These are phyloP conservation scores for Lamellibrachia satsuma DNA, from an alignment of 2,888 invertebrate genomes.

Conservation along the genomic window DNA sequence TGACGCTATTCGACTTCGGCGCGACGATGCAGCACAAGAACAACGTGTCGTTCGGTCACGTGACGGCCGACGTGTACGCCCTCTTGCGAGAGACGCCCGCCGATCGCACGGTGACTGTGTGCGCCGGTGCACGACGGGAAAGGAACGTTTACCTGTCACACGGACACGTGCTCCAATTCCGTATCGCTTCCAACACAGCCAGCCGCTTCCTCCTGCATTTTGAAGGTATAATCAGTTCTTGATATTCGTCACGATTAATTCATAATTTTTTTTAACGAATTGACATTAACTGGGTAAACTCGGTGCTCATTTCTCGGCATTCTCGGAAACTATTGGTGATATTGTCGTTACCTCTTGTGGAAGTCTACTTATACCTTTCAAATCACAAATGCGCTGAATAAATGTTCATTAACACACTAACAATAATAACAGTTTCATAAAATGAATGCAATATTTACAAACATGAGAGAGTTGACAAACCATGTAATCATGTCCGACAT, in stretches of 20 bases:
- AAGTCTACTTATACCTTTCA: too few relatives aligned
- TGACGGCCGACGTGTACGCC: constrained; percentile 3
- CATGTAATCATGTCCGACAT: neutral
- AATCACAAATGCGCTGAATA: too few relatives aligned
- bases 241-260: neutral
- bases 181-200: neutral
- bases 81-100: neutral
- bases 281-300: neutral
- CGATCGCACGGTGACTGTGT: neutral
- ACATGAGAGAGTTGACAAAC: neutral
- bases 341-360: too few relatives aligned
- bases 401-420: too few relatives aligned
- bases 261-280: neutral
- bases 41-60: constrained; percentile 6
- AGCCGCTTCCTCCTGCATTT: neutral
- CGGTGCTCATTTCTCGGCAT: too few relatives aligned
- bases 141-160: neutral
- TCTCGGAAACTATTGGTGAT: too few relatives aligned
- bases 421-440: too few relatives aligned
- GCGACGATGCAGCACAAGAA: neutral
- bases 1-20: neutral
- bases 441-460: neutral
- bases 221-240: neutral
- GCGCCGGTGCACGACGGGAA: neutral
- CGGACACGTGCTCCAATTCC: neutral